Conservation (phyloP, 1,140 invertebrate genomes). For the Temnothorax curvispinosus region DNA sequence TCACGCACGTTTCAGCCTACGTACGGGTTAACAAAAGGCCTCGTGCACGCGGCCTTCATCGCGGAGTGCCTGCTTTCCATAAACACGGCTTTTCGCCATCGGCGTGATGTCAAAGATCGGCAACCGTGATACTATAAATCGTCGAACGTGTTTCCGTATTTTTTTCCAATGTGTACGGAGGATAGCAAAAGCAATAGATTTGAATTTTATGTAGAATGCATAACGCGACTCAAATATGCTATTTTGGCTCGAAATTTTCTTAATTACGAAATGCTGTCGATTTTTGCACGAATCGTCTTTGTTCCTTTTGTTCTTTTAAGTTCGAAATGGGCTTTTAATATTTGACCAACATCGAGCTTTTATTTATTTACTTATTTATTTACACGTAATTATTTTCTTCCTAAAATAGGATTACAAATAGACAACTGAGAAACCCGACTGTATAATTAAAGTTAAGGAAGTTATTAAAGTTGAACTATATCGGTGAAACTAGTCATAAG, state of each 20-base stretch:
- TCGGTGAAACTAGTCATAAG: background rate
- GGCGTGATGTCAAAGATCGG: constrained; percentile 43
- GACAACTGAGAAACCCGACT: background rate
- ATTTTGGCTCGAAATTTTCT: background rate
- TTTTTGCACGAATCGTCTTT: background rate
- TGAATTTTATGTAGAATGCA: background rate
- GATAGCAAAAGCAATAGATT: background rate
- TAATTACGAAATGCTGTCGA: background rate
- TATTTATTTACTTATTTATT: background rate
- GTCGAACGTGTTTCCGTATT: constrained; percentile 11
- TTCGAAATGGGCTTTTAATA: background rate
- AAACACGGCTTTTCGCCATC: constrained; percentile 44
- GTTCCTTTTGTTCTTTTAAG: background rate
- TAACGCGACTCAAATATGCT: background rate
- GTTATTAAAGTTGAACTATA: background rate
- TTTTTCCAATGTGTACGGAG: background rate
- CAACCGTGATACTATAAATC: constrained; percentile 34
- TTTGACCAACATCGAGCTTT: background rate
- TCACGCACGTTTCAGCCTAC: constrained; percentile 22
- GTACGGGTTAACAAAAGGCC: constrained; percentile 46
- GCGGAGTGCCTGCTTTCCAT: constrained; percentile 59
- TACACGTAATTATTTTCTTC: background rate
- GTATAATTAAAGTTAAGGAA: background rate
- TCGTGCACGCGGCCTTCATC: constrained; percentile 48
- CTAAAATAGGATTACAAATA: background rate